Base-by-base conservation (phyloP, 2,797 vertebrate genomes). In the Cheirogaleus major region DNA sequence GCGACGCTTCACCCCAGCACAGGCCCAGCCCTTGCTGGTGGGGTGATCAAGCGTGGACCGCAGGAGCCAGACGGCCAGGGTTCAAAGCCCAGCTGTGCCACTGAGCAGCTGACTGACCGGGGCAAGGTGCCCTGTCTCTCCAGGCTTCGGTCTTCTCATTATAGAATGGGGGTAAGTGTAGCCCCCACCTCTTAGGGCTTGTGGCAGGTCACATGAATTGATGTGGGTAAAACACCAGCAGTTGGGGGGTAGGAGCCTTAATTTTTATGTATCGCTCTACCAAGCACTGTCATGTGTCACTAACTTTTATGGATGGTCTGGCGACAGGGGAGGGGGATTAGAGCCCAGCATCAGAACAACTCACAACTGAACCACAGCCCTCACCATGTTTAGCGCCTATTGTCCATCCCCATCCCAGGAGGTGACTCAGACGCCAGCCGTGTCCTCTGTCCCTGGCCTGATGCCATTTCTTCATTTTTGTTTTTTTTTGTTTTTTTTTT, bases 51-150 rank as follows among this genome's bases (percentile, higher is more conserved):
- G 25, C 1, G 1, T 17, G 55, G 41, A 70, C 32, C 22, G 0
- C 38, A 41, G 41, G 32, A 27, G 59, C 41, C 75, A 0, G 67
- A 48, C 22, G 5, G 30, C 48, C 88, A 41, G 78, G 41, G 57
- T 45, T 86, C 94, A 43, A 55, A 83, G 85, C 22, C 81, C 52
- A 20, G 55, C 45, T 85, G 76, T 48, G 30, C 57, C 20, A 14
- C 0, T 10, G 50, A 52, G 5, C 7, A 52, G 73, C 25, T 65
- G 48, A 15, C 17, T 38, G 61, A 57, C 17, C 38, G n/a, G 52
- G 8, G 2, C 73, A 12, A 67, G 30, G 15, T 6, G 9, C 14
- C 41, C 13, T 35, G 15, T 59, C 67, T 57, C 73, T 75, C 80
- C 45, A 14, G 85, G 43, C 75, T 72, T 57, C 18, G 27, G 55